Evolutionary conservation across 30 jellyfish, hydroid and myxozoan species (phyloP).

Genomic region (Turritopsis rubra): DNA sequence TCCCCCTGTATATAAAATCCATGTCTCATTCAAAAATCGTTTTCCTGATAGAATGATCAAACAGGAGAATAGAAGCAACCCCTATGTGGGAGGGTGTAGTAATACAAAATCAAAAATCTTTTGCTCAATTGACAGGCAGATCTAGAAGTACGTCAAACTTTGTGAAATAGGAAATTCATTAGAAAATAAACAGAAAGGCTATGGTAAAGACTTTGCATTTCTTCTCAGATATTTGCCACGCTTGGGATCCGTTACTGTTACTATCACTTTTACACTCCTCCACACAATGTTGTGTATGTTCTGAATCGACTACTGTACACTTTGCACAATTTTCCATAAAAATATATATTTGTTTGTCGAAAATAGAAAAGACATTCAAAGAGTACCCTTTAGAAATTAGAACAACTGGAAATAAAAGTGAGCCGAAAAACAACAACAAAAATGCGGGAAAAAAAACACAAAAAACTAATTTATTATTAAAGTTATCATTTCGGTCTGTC

Average conservation of each 20-base stretch:
- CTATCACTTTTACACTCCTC: neutral
- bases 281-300: too few species aligned
- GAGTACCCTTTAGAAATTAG: neutral
- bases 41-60: neutral
- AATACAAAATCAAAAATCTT: neutral
- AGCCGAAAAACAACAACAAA: neutral
- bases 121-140: too few species aligned
- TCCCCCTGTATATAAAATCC: neutral
- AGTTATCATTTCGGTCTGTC: neutral
- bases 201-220: too few species aligned
- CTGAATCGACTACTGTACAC: neutral
- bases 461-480: too few species aligned
- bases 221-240: too few species aligned
- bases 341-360: neutral
- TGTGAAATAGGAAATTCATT: too few species aligned
- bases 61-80: neutral
- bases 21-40: neutral
- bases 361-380: neutral
- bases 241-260: too few species aligned
- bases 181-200: neutral
- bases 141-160: too few species aligned
- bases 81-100: neutral
- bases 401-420: neutral
- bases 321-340: neutral
- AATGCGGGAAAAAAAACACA: neutral